Evolutionary conservation across 2,113 vertebrate genomes (phyloP).

Genomic region (Chinchilla lanigera): DNA sequence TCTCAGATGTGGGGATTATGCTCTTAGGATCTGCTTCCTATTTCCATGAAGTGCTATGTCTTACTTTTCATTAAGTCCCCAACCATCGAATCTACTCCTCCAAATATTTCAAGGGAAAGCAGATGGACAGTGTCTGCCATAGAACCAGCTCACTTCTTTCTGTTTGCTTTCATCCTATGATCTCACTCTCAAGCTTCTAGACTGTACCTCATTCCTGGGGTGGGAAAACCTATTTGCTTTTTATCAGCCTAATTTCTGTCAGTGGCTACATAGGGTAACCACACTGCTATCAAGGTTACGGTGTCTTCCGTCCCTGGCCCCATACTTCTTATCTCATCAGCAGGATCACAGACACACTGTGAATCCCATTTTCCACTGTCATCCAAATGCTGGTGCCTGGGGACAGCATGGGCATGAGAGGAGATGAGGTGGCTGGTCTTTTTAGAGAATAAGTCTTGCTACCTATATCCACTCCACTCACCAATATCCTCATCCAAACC

Average conservation of each 20-base stretch:
- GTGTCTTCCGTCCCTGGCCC: not conserved
- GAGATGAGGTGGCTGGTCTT: not conserved
- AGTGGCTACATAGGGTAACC: not conserved
- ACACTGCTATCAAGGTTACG: not conserved
- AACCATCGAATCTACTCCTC: not conserved
- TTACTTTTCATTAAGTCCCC: not conserved
- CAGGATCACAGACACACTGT: not conserved
- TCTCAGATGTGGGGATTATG: not conserved
- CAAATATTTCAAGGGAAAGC: not conserved
- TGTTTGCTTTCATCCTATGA: not conserved
- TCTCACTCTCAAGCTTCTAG: not conserved
- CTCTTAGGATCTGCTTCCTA: not conserved
- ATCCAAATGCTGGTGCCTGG: not conserved
- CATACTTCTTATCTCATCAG: not conserved
- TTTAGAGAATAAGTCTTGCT: not conserved
- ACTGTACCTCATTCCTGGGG: not conserved
- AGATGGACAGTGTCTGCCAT: not conserved
- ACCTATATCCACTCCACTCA: not conserved
- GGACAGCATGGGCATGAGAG: not conserved
- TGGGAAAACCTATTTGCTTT: not conserved
- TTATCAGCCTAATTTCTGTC: not conserved
- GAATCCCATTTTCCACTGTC: not conserved
- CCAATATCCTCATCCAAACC: not conserved
- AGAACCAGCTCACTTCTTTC: not conserved
- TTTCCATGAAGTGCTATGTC: not conserved